Percentiles rank a stretch among this genome's conserved stretches.
Evolutionary conservation across 92 coral and sea anemone genomes (phyloP).

Genomic region (Parazoanthus atlanticus): DNA sequence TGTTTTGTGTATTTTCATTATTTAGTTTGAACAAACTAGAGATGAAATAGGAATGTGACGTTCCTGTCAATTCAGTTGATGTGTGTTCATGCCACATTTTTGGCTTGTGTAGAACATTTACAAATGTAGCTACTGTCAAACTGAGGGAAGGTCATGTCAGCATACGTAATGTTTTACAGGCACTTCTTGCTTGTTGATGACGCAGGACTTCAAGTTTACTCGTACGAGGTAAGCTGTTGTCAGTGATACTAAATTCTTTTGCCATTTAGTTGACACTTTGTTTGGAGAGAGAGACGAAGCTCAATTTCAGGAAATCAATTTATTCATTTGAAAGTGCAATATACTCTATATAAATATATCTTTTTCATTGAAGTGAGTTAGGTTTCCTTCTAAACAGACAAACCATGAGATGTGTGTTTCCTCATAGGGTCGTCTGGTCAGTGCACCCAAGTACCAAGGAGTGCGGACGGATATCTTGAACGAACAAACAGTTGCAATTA

Average conservation of each 20-base stretch:
- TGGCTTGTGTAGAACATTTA: too few species aligned
- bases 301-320: not conserved
- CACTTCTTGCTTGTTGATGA: constrained; percentile 95
- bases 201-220: constrained; percentile 93
- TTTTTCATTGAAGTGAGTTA: not conserved
- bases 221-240: constrained; percentile 82
- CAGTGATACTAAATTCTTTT: not conserved
- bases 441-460: constrained; percentile 93
- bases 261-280: not conserved
- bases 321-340: too few species aligned
- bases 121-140: too few species aligned
- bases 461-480: constrained; percentile 87
- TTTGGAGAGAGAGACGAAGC: not conserved
- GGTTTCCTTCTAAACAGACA: not conserved
- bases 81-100: too few species aligned
- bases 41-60: too few species aligned
- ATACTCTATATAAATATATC: not conserved
- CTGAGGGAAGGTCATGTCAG: not conserved
- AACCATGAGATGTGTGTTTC: not conserved
- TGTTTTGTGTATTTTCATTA: too few species aligned
- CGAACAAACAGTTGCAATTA: constrained; percentile 94
- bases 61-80: too few species aligned
- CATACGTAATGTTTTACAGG: constrained; percentile 45
- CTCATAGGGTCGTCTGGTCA: constrained; percentile 83
- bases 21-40: too few species aligned